Evolutionary conservation across 1,140 invertebrate genomes (phyloP), one percentile per base, ranked within the genome.

Genomic region (Pogonomyrmex barbatus): DNA sequence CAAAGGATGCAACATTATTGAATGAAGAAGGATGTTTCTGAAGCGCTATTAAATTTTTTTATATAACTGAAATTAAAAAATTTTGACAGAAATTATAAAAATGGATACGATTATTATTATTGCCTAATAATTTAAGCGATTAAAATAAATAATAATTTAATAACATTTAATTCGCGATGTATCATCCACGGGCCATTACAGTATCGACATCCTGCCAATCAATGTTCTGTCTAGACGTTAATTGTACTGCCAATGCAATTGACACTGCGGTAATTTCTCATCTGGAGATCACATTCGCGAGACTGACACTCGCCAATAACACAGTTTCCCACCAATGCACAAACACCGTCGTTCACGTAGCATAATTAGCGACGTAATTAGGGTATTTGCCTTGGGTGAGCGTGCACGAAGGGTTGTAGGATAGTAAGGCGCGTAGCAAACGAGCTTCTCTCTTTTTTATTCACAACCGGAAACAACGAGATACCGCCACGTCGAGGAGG

Each of bases 301-400:
- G n/a, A 60, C 54, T 62, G 79, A 83, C 68, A 58, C 30, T 83
- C 79, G 79, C 54, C 79, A 83, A 83, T 83, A 60, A 47, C 79
- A 71, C 42, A 62, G 68, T 50, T 24, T n/a, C n/a, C 30, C 54
- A 47, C 8, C 6, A 6, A 39, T 42, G 54, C n/a, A 12, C 45
- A 67, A 88, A 71, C 63, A 10, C 50, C 33, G 14, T 52, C 33
- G 17, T 42, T 68, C 10, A 56, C 33, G 58, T 6, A n/a, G 42
- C 33, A 12, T 79, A 86, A 89, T 89, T 89, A 86, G 42, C 56
- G n/a, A 33, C 67, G 54, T 89, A 82, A 86, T 86, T 71, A 84
- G 39, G 42, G 36, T 76, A 50, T 67, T 60, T 63, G 8, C 52
- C 5, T 73, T n/a, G 24, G 52, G 5, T 3, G 24, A 56, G 45